Percentiles rank a stretch among this genome's conserved stretches.
These are phyloP conservation scores for Platysternon megacephalum DNA, from an alignment of 2,113 vertebrate species.

Conservation along the genomic window DNA sequence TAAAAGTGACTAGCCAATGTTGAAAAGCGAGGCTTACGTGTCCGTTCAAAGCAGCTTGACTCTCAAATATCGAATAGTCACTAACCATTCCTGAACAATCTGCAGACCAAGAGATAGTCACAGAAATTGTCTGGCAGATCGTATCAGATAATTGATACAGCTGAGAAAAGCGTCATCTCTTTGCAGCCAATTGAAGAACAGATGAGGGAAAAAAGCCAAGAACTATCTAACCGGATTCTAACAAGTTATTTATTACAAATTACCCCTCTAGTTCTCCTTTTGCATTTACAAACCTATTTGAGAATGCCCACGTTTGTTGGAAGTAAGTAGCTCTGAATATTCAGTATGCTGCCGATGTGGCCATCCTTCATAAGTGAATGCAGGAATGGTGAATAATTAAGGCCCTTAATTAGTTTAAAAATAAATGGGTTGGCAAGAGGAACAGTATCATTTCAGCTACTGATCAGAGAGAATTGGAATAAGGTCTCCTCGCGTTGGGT, in stretches of 20 bases:
- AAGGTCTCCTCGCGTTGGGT: background rate
- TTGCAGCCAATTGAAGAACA: background rate
- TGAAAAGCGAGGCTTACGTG: background rate
- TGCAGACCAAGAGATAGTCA: background rate
- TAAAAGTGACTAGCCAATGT: background rate
- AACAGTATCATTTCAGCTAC: background rate
- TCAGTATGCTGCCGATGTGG: background rate
- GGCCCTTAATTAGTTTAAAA: background rate
- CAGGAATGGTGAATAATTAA: background rate
- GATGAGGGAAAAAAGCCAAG: background rate
- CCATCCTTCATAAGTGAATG: rapidly evolving
- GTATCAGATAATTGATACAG: background rate
- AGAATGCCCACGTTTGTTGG: background rate
- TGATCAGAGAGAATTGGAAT: background rate
- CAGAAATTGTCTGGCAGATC: too few species aligned
- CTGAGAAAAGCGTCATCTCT: background rate
- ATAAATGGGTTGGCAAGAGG: background rate
- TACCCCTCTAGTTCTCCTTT: background rate
- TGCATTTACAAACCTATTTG: background rate
- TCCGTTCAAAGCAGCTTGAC: background rate
- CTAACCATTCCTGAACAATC: background rate
- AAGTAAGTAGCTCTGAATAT: rapidly evolving
- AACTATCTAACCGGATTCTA: background rate
- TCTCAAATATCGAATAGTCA: background rate
- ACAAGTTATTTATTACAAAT: background rate